phyloP scores from a whole-genome alignment of 2,113 vertebrate genomes.

The Odontophorus gujanensis region DNA sequence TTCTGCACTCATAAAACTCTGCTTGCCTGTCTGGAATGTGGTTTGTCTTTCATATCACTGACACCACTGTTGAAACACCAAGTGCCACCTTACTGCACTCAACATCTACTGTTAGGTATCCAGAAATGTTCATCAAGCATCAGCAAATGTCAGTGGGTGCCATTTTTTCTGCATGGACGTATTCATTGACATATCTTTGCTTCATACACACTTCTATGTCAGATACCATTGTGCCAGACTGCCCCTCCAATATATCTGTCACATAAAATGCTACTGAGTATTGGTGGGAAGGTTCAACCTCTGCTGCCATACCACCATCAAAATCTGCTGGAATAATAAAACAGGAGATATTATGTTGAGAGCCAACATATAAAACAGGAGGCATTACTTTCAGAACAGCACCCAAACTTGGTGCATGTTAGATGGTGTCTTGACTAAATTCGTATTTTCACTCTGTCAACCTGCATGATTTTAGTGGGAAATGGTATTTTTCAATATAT shows the following conservation, averaged over 20 bases:
- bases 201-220: neutral
- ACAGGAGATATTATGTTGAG: neutral
- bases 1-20: neutral
- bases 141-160: neutral
- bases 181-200: neutral
- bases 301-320: neutral
- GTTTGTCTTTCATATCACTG: neutral
- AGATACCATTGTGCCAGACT: neutral
- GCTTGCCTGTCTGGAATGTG: neutral
- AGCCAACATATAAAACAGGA: neutral
- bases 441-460: neutral
- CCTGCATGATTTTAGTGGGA: neutral
- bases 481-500: neutral
- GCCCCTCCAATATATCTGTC: neutral
- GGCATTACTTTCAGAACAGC: neutral
- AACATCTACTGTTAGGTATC: neutral
- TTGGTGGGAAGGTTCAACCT: neutral
- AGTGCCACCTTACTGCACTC: neutral
- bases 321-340: neutral
- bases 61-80: neutral
- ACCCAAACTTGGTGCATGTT: neutral
- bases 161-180: neutral
- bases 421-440: neutral
- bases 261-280: neutral
- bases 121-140: neutral